Evolutionary conservation across 92 coral and sea anemone species (phyloP), one percentile per base, ranked within the genome.

Genomic region (Porites divaricata): DNA sequence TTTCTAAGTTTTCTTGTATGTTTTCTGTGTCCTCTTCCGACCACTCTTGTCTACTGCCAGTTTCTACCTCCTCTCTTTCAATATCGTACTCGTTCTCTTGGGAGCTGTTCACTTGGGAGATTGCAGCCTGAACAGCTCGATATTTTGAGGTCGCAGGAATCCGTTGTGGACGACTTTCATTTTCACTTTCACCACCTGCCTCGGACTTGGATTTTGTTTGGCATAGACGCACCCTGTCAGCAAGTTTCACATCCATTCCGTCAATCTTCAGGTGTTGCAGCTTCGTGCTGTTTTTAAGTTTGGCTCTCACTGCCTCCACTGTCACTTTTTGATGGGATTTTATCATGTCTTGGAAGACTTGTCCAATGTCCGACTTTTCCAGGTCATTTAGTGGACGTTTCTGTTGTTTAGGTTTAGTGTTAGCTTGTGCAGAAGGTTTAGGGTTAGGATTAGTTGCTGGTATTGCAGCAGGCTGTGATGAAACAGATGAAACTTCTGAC

Each of bases 291-390:
- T 66, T 20, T 14, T 20, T 14, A 14, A 66, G n/a, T 66, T 66
- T 8, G 17, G 7, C 71, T 66, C 71, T 66, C n/a, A 66, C 71
- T 13, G 17, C 23, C 71, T 66, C n/a, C n/a, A 66, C 23, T 14
- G n/a, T 14, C 23, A 66, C 71, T 20, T 66, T 66, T 20, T 66
- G 71, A 20, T 66, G 17, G 71, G 71, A 66, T 66, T 66, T 14
- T 14, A 66, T 66, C n/a, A 66, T 14, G 71, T 20, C 71, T 66
- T 66, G 52, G 23, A 66, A 66, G 17, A 66, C 71, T 14, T 66
- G 17, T 14, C 71, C 23, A 20, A 66, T 66, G 71, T 66, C n/a
- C 71, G 23, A 14, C 23, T 66, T 66, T 66, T 66, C 71, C 71
- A 66, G 35, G 71, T 13, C 23, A 14, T 14, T 66, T 20, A 66